Conservation (phyloP, 2,888 invertebrate species). For the Apocheima hispidaria region DNA sequence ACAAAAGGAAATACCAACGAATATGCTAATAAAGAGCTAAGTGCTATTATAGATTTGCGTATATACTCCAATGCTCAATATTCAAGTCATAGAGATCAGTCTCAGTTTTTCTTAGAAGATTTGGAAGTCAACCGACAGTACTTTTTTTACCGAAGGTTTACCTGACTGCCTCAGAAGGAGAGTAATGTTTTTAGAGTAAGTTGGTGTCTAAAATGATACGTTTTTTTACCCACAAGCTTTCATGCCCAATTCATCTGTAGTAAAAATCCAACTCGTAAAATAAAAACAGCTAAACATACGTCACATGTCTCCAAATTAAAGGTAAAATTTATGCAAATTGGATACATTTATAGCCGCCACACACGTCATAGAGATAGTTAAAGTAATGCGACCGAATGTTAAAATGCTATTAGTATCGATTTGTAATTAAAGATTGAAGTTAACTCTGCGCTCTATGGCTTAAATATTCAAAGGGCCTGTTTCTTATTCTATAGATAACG, state of each 20-base stretch:
- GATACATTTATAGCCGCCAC: conserved; percentile 69
- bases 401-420: conserved; percentile 70
- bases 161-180: too few relatives aligned
- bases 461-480: conserved; percentile 41
- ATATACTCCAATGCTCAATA: too few relatives aligned
- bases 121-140: too few relatives aligned
- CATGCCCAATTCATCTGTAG: not conserved
- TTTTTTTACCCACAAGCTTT: not conserved
- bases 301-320: conserved; percentile 70
- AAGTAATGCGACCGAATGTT: conserved; percentile 67
- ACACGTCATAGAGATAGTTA: conserved; percentile 71
- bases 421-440: conserved; percentile 73
- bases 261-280: conserved; percentile 1
- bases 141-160: too few relatives aligned
- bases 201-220: not conserved
- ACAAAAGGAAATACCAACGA: too few relatives aligned
- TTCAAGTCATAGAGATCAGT: too few relatives aligned
- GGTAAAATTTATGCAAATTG: conserved; percentile 76
- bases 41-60: too few relatives aligned
- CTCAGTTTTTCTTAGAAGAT: too few relatives aligned
- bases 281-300: conserved; percentile 68
- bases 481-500: conserved; percentile 5
- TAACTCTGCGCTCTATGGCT: conserved; percentile 59
- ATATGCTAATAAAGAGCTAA: too few relatives aligned
- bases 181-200: too few relatives aligned